Conservation (phyloP, 92 coral and sea anemone species). For the Metridium senile region DNA sequence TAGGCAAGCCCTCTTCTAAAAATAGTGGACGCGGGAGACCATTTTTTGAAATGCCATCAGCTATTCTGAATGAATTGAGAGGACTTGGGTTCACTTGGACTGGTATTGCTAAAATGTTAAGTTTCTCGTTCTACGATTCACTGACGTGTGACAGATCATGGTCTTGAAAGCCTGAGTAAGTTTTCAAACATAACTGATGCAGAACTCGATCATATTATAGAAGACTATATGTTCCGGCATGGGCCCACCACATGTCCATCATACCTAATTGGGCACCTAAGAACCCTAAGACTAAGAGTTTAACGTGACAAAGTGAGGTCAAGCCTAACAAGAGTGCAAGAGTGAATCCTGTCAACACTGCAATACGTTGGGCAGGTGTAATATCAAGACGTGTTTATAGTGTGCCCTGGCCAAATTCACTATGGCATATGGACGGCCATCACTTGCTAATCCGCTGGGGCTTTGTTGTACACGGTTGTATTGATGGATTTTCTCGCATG, state of each 20-base stretch:
- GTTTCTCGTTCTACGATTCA: conserved; percentile 59
- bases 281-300: conserved; percentile 40
- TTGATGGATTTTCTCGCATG: not conserved
- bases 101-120: conserved; percentile 40
- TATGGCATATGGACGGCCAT: not conserved
- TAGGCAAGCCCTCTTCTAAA: conserved; percentile 20
- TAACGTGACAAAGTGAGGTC: conserved; percentile 42
- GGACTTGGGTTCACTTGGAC: conserved; percentile 56
- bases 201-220: conserved; percentile 45
- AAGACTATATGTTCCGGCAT: conserved; percentile 49
- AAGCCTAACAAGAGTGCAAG: conserved; percentile 43
- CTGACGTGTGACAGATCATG: conserved; percentile 48
- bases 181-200: conserved; percentile 61
- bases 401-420: not conserved
- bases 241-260: conserved; percentile 51
- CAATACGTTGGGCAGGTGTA: conserved; percentile 56
- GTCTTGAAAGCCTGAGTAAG: conserved; percentile 43
- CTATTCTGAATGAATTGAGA: conserved; percentile 44
- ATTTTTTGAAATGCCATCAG: conserved; percentile 35
- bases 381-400: conserved; percentile 47
- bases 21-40: conserved; percentile 53
- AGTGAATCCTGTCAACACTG: conserved; percentile 53
- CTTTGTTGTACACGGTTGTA: not conserved
- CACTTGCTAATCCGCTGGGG: no score
- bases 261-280: conserved; percentile 29